A percentile compares a stretch with the other conserved stretches of the same genome.
These are phyloP conservation scores for Hoplodrina ambigua DNA, from an alignment of 2,888 invertebrate species.

Conservation along the genomic window DNA sequence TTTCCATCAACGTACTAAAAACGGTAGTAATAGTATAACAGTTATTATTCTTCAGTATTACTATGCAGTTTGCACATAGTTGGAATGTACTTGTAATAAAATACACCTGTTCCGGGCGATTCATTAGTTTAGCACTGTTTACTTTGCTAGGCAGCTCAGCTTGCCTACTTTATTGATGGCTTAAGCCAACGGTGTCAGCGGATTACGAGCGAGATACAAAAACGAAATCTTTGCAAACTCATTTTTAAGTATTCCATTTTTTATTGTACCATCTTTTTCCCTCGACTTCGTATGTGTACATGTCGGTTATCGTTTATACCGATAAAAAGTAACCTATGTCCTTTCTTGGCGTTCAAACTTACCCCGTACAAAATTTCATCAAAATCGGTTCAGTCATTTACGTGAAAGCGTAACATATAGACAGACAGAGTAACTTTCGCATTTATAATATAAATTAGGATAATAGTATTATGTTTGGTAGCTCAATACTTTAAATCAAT, in stretches of 20 bases:
- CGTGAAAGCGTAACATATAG: too few species aligned
- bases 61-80: constrained; percentile 35
- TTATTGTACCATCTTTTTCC: too few species aligned
- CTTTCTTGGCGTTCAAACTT: too few species aligned
- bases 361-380: too few species aligned
- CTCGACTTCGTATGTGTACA: too few species aligned
- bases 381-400: too few species aligned
- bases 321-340: too few species aligned
- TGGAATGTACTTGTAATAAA: constrained; percentile 37
- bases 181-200: constrained; percentile 1
- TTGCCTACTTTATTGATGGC: constrained; percentile 22
- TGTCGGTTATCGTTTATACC: too few species aligned
- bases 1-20: not conserved
- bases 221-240: not conserved
- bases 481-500: constrained; percentile 19
- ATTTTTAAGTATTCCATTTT: too few species aligned
- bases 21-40: not conserved
- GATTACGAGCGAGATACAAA: not conserved
- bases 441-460: too few species aligned
- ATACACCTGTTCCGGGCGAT: constrained; percentile 49
- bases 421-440: too few species aligned
- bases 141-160: constrained; percentile 39
- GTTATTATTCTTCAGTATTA: not conserved
- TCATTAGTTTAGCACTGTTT: constrained; percentile 52
- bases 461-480: too few species aligned